Base-by-base conservation (phyloP, 2,113 vertebrate species). In the Periophthalmus modestus region DNA sequence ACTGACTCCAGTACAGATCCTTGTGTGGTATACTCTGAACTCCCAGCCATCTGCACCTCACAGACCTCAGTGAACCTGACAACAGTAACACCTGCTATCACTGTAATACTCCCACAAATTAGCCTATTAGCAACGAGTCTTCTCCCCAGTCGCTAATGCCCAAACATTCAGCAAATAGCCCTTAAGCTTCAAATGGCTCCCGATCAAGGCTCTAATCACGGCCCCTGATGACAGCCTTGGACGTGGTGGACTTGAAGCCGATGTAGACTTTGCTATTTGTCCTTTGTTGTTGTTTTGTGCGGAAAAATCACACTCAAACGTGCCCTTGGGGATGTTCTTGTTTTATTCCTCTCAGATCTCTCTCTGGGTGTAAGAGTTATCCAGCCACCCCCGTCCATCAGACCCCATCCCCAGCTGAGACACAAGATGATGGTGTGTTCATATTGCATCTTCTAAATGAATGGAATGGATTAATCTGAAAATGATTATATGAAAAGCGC, bases 41-140 rank as follows among this genome's bases (percentile, higher is more conserved):
- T 46, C 70, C 59, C 54, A 69, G 73, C 82, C 82, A 82, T 86
- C 86, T 88, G 82, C 58, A 81, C 63, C n/a, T 69, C 73, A 65
- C 77, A 75, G 58, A 80, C 62, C 16, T 82, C 69, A 68, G 33
- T 63, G 66, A 33, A 74, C 59, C 66, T 68, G 3, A 59, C 73
- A 5, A 63, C 36, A 54, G 48, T 52, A 76, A 72, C 57, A 75
- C 80, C 62, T 68, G 23, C 54, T 62, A 28, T 75, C 28, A n/a
- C 11, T 68, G 13, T 18, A 0, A 55, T 69, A 54, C 18, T 48
- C 28, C n/a, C 24, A 23, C 21, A 43, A 61, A 66, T 73, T 34
- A 5, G 18, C 5, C 28, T n/a, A 21, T 7, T 62, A 65, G 21
- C 57, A 28, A 18, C 13, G 62, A 21, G 9, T n/a, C 36, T 18